Evolutionary conservation across 2,113 vertebrate species (phyloP).

Genomic region (Equus quagga): DNA sequence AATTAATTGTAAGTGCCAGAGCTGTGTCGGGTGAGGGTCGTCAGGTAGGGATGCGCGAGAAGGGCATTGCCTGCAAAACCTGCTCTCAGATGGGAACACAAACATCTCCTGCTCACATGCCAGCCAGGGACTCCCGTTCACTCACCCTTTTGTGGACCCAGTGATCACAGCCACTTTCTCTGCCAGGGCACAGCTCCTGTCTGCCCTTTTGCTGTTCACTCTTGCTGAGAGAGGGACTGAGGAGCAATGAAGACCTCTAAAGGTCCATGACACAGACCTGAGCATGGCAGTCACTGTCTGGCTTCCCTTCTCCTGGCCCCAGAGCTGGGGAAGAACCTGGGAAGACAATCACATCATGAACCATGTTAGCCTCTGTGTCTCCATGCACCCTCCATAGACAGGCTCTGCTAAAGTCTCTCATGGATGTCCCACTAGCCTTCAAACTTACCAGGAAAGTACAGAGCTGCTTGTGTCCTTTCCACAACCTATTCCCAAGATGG

Average conservation of each 20-base stretch:
- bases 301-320: not conserved
- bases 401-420: not conserved
- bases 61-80: too few species aligned
- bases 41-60: not conserved
- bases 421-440: not conserved
- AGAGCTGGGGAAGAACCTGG: not conserved
- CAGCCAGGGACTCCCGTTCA: not conserved
- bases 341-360: not conserved
- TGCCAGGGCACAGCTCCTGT: not conserved
- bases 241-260: not conserved
- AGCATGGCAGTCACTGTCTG: not conserved
- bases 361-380: not conserved
- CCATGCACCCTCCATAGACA: not conserved
- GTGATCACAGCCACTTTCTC: conserved; percentile 63
- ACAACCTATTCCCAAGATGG: not conserved
- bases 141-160: conserved; percentile 61
- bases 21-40: not conserved
- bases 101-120: not conserved
- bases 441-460: not conserved
- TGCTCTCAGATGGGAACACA: not conserved
- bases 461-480: not conserved
- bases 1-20: not conserved
- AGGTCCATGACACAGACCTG: too few species aligned
- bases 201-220: not conserved
- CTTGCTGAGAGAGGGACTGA: not conserved